A percentile compares a stretch with the other conserved stretches of the same genome.
These are phyloP conservation scores for Vireo griseus DNA, from an alignment of 2,797 vertebrate species.

Conservation along the genomic window DNA sequence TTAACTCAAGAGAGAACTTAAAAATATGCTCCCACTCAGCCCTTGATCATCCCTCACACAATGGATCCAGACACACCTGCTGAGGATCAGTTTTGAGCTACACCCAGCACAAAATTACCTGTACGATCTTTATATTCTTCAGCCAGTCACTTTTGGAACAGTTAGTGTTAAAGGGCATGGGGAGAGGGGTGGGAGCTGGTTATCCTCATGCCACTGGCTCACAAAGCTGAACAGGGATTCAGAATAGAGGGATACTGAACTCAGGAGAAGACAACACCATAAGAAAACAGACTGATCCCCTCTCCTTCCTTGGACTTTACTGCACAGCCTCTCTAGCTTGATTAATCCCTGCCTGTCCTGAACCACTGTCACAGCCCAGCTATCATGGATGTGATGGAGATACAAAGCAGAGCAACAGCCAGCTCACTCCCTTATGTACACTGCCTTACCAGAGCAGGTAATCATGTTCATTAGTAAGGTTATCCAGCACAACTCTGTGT, in stretches of 20 bases:
- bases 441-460: not conserved
- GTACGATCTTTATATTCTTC: not conserved
- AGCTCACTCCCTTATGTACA: not conserved
- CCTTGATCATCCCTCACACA: not conserved
- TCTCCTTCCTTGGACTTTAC: not conserved
- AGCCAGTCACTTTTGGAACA: not conserved
- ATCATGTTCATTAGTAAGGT: not conserved
- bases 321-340: not conserved
- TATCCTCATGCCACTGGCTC: not conserved
- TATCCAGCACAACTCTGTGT: not conserved
- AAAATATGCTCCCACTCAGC: not conserved
- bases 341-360: not conserved
- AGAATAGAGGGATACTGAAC: not conserved
- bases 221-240: not conserved
- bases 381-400: not conserved
- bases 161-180: not conserved
- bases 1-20: not conserved
- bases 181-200: not conserved
- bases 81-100: not conserved
- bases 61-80: not conserved
- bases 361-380: not conserved
- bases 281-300: not conserved
- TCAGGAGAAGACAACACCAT: not conserved
- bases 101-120: not conserved
- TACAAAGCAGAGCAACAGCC: not conserved